Evolutionary conservation across 2,113 vertebrate genomes (phyloP).

Genomic region (Sorex araneus): DNA sequence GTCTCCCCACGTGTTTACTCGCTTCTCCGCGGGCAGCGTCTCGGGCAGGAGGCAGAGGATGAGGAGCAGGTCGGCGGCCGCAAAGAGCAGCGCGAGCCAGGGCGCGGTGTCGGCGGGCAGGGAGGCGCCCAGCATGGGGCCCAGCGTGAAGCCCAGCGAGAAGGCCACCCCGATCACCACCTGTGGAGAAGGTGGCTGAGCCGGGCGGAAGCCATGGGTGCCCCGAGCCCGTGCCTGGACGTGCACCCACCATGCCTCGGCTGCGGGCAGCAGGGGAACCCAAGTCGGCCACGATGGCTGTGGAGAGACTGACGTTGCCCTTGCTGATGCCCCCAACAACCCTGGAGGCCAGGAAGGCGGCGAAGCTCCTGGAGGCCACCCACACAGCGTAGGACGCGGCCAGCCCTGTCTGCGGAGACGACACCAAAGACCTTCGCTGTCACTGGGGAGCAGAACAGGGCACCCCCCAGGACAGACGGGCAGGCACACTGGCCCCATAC

Average conservation of each 20-base stretch:
- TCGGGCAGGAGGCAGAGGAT: constrained; percentile 95
- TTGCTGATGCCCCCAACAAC: constrained; percentile 96
- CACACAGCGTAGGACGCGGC: constrained; percentile 94
- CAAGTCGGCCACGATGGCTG: constrained; percentile 95
- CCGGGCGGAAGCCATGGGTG: neutral
- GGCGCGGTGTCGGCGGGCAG: constrained; percentile 91
- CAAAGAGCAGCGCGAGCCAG: constrained; percentile 92
- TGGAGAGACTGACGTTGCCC: constrained; percentile 97
- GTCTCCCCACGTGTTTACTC: constrained; percentile 87
- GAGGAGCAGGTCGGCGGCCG: constrained; percentile 92
- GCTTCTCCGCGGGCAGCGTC: constrained; percentile 91
- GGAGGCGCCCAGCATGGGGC: constrained; percentile 96
- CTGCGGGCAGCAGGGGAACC: constrained; percentile 92
- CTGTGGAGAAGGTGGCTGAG: constrained; percentile 84
- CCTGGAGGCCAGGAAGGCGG: constrained; percentile 95
- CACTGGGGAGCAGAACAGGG: neutral
- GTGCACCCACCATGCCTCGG: constrained; percentile 94
- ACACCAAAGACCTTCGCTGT: rapidly evolving
- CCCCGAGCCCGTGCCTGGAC: neutral
- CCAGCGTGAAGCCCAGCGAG: constrained; percentile 97
- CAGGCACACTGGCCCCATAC: constrained; percentile 90
- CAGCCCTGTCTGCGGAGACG: constrained; percentile 91
- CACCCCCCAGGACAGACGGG: neutral
- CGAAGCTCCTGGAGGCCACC: constrained; percentile 94
- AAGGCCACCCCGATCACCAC: constrained; percentile 97